Percentiles rank a stretch among this genome's conserved stretches.
Conservation (phyloP, 2,888 invertebrate species). For the Micropterix aruncella region DNA sequence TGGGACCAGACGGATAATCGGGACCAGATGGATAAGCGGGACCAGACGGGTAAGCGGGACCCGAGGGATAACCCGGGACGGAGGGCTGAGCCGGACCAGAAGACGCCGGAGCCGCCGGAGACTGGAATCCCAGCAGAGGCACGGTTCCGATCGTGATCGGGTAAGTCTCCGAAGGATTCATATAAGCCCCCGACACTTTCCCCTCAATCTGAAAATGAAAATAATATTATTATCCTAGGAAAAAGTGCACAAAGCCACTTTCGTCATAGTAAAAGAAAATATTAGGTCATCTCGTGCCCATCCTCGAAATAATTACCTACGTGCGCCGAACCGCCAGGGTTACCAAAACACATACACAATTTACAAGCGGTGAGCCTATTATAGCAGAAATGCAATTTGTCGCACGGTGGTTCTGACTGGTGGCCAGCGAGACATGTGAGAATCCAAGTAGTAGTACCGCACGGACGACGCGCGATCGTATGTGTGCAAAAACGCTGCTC, state of each 20-base stretch:
- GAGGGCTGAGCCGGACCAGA: constrained; percentile 6
- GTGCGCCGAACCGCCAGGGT: too few species aligned
- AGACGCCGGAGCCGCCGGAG: constrained; percentile 20
- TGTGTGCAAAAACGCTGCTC: too few species aligned
- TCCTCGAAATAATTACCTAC: too few species aligned
- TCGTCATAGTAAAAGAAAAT: constrained; percentile 4
- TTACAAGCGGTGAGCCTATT: too few species aligned
- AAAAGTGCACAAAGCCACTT: too few species aligned
- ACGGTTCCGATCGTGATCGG: constrained; percentile 64
- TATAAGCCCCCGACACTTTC: constrained; percentile 53
- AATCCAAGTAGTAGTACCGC: too few species aligned
- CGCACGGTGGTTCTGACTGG: too few species aligned
- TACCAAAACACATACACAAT: too few species aligned
- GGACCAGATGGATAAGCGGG: constrained; percentile 1
- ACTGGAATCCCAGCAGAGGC: constrained; percentile 42
- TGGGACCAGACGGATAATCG: constrained; percentile 12
- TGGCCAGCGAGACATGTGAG: too few species aligned
- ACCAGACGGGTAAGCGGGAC: constrained; percentile 19
- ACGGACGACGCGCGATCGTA: too few species aligned
- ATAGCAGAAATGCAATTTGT: too few species aligned
- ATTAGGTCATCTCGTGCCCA: too few species aligned
- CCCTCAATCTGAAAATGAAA: constrained; percentile 2
- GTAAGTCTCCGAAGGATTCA: constrained; percentile 47
- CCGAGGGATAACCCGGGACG: constrained; percentile 17
- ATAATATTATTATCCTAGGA: constrained; percentile 1